Percentiles rank a stretch among this genome's conserved stretches.
Conservation (phyloP, 2,797 vertebrate species). For the Pantherophis vulpinus region DNA sequence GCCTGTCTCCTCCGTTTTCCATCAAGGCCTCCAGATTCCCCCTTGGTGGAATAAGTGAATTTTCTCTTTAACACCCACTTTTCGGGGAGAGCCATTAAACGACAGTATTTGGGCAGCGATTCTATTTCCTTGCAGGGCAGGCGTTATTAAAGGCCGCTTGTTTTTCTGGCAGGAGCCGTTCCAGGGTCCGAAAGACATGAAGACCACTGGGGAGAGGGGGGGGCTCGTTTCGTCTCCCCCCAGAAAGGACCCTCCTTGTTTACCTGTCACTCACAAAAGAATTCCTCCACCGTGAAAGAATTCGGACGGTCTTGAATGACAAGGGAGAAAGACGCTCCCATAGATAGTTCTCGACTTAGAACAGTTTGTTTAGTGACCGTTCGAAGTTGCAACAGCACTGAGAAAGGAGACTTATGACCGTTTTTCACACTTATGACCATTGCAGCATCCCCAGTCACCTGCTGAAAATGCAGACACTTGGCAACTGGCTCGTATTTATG, state of each 20-base stretch:
- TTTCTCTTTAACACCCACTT: conserved; percentile 66
- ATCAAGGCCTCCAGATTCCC: conserved; percentile 58
- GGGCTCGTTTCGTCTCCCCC: conserved; percentile 37
- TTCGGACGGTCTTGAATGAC: accelerated
- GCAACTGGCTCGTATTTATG: too few species aligned
- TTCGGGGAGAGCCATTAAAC: conserved; percentile 52
- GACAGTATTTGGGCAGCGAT: conserved; percentile 58
- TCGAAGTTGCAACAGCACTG: too few species aligned
- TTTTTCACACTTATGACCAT: too few species aligned
- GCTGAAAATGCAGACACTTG: too few species aligned
- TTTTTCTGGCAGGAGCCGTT: conserved; percentile 54
- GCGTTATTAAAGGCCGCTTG: conserved; percentile 49
- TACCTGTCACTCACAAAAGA: conserved; percentile 28
- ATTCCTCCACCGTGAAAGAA: conserved; percentile 18
- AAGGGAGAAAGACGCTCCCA: background rate
- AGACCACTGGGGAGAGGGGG: conserved; percentile 31
- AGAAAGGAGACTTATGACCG: too few species aligned
- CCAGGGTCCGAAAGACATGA: conserved; percentile 58
- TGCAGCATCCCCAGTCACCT: too few species aligned
- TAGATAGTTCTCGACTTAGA: too few species aligned
- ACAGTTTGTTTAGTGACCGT: too few species aligned
- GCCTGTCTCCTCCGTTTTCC: conserved; percentile 62
- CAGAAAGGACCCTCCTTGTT: conserved; percentile 42
- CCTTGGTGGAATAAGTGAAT: conserved; percentile 60
- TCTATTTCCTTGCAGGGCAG: conserved; percentile 57